Evolutionary conservation across 2,797 vertebrate genomes (phyloP).

Genomic region (Chelonia mydas): DNA sequence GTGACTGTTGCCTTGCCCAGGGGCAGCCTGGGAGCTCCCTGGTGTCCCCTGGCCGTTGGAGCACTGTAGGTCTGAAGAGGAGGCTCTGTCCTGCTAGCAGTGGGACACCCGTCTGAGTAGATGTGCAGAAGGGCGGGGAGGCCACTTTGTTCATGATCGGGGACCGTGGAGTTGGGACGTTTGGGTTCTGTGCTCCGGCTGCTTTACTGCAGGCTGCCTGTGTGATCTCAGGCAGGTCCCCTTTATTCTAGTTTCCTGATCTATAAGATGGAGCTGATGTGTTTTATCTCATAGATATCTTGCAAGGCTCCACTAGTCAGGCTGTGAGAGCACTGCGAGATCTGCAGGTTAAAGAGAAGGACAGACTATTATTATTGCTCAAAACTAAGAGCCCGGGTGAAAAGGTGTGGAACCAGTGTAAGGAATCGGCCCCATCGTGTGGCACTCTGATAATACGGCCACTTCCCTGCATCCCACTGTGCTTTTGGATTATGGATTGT

Average conservation of each 20-base stretch:
- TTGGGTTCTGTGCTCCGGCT: neutral
- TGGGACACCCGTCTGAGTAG: neutral
- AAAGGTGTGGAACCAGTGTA: neutral
- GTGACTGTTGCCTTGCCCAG: neutral
- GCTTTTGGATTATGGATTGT: neutral
- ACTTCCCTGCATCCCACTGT: neutral
- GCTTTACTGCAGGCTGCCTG: neutral
- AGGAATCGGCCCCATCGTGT: neutral
- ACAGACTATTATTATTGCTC: neutral
- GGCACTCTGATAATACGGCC: neutral
- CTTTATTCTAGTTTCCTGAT: neutral
- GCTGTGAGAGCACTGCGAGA: neutral
- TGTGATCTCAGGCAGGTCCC: neutral
- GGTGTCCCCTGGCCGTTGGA: neutral
- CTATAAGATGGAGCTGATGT: neutral
- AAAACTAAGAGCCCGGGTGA: neutral
- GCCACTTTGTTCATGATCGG: neutral
- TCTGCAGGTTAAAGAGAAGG: neutral
- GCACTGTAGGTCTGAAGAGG: neutral
- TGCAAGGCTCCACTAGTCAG: neutral
- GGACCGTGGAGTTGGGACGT: neutral
- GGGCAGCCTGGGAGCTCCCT: neutral
- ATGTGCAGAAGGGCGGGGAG: neutral
- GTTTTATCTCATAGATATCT: accelerated
- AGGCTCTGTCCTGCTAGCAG: neutral